Percentiles rank a stretch among this genome's conserved stretches.
Evolutionary conservation across 1,140 invertebrate species (phyloP).

Genomic region (Pseudomyrmex flavicornis): DNA sequence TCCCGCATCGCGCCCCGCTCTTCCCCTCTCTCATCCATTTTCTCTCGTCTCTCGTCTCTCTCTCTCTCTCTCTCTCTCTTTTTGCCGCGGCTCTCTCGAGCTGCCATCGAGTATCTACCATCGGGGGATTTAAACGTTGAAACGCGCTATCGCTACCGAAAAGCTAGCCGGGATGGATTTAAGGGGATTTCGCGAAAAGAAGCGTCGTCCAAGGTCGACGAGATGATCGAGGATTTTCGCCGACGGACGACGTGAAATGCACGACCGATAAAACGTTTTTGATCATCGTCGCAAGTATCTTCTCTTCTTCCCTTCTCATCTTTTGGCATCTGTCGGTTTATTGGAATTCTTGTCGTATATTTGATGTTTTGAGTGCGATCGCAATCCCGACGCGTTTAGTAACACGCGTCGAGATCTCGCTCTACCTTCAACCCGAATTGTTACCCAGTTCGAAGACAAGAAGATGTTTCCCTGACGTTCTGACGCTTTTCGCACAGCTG

Average conservation of each 20-base stretch:
- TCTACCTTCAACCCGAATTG: too few species aligned
- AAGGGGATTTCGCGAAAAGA: conserved; percentile 18
- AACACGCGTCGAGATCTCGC: neutral
- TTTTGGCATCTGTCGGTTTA: neutral
- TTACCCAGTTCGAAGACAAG: too few species aligned
- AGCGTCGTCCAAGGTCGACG: conserved; percentile 39
- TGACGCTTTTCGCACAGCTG: neutral
- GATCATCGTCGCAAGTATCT: conserved; percentile 5
- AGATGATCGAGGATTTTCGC: conserved; percentile 24
- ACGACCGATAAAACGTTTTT: too few species aligned
- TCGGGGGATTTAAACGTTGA: conserved; percentile 44
- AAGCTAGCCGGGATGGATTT: conserved; percentile 39
- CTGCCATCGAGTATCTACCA: conserved; percentile 52
- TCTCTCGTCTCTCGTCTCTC: conserved; percentile 14
- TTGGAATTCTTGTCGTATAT: neutral
- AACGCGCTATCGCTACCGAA: conserved; percentile 26
- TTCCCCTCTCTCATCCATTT: conserved; percentile 37
- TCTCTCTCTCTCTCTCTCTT: neutral
- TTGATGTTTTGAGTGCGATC: neutral
- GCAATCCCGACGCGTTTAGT: too few species aligned
- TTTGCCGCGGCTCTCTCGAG: conserved; percentile 1
- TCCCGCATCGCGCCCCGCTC: neutral
- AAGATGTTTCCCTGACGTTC: neutral
- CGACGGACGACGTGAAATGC: neutral
- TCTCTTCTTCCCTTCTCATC: neutral